These are phyloP conservation scores for Melanostoma scalare DNA, from an alignment of 2,888 invertebrate species.

Conservation along the genomic window DNA sequence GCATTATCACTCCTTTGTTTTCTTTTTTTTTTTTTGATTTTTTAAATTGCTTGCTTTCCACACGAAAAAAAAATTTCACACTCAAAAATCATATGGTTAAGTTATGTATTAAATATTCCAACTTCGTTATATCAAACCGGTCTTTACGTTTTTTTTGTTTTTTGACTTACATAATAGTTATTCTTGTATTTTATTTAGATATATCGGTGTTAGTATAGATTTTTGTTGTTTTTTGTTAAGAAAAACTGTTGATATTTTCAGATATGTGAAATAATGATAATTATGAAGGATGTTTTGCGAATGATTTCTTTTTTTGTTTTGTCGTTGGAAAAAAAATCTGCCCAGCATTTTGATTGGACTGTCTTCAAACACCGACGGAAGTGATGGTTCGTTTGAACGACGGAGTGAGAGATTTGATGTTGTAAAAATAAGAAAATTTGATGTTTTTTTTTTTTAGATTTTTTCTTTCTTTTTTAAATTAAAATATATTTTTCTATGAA, in stretches of 20 bases:
- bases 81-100: slow-evolving; percentile 39
- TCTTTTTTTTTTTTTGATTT: slow-evolving; percentile 46
- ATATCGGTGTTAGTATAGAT: too few relatives aligned
- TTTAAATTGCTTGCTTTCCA: slow-evolving; percentile 70
- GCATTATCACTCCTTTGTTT: slow-evolving; percentile 1
- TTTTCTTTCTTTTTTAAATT: slow-evolving; percentile 36
- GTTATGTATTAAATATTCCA: slow-evolving; percentile 35
- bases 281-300: slow-evolving; percentile 8
- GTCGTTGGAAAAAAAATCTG: neutral
- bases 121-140: neutral
- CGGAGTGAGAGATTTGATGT: slow-evolving; percentile 43
- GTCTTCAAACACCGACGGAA: too few relatives aligned
- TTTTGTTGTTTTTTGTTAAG: neutral
- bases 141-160: neutral
- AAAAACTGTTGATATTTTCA: neutral
- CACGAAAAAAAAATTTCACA: slow-evolving; percentile 57
- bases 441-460: slow-evolving; percentile 42
- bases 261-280: neutral
- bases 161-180: neutral
- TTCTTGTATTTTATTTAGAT: neutral
- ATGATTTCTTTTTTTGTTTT: slow-evolving; percentile 1
- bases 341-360: too few relatives aligned
- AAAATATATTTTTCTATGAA: slow-evolving; percentile 71
- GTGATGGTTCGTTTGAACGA: slow-evolving; percentile 9
- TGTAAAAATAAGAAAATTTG: slow-evolving; percentile 36